Evolutionary conservation across 2,797 vertebrate genomes (phyloP).

Genomic region (Ceryle rudis): DNA sequence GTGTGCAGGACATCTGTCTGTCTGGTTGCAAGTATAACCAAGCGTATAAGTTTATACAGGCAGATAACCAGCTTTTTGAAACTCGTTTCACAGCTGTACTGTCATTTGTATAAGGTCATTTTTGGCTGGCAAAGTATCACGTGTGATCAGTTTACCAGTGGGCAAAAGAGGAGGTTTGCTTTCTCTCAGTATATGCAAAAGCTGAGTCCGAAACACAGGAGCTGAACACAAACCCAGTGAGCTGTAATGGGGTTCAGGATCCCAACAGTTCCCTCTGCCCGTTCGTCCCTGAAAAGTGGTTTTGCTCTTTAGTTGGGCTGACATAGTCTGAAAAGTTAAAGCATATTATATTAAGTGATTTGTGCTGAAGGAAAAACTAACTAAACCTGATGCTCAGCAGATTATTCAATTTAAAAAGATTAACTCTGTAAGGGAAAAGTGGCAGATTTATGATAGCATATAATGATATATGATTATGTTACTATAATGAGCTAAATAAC

Average conservation of each 20-base stretch:
- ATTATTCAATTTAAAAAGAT: conserved; percentile 71
- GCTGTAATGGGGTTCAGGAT: not conserved
- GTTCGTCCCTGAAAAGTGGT: not conserved
- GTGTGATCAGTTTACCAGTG: not conserved
- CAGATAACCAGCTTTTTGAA: conserved; percentile 10
- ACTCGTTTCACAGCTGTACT: not conserved
- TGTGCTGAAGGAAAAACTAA: conserved; percentile 66
- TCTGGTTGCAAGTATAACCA: conserved; percentile 2
- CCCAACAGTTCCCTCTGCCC: not conserved
- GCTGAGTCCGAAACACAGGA: not conserved
- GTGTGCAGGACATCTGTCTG: conserved; percentile 40
- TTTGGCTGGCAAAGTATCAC: not conserved
- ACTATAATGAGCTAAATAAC: conserved; percentile 77
- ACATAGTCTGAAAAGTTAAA: conserved; percentile 37
- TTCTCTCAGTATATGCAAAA: not conserved
- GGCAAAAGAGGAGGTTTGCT: not conserved
- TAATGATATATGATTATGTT: conserved; percentile 74
- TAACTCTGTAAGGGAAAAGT: conserved; percentile 49
- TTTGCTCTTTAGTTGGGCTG: not conserved
- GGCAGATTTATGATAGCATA: conserved; percentile 71
- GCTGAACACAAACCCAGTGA: not conserved
- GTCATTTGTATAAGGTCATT: not conserved
- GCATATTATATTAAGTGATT: conserved; percentile 18
- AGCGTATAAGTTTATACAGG: not conserved
- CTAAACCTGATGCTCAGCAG: conserved; percentile 65